These are phyloP conservation scores for Callyntrura sp. DNA, from an alignment of 2,888 invertebrate genomes.

Conservation along the genomic window DNA sequence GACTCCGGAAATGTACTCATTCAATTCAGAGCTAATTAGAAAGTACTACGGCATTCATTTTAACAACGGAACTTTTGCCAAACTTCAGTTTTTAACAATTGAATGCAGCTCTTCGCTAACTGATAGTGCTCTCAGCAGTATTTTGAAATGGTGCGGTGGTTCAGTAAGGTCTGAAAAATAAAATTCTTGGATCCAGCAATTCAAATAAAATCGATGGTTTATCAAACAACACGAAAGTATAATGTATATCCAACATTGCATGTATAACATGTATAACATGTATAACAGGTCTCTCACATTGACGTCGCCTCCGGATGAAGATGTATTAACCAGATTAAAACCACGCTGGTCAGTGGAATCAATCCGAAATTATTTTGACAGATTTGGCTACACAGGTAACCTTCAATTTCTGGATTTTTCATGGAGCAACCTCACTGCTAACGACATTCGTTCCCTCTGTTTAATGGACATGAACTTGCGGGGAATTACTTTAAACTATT, in stretches of 20 bases:
- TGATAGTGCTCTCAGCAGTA: constrained; percentile 80
- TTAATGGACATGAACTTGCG: constrained; percentile 65
- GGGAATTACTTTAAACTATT: constrained; percentile 79
- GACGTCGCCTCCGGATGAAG: constrained; percentile 73
- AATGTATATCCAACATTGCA: no score
- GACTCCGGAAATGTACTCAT: constrained; percentile 82
- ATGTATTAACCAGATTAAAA: constrained; percentile 79
- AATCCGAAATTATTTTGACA: constrained; percentile 79
- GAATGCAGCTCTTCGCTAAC: constrained; percentile 81
- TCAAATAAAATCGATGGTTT: background rate
- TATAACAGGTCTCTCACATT: constrained; percentile 57
- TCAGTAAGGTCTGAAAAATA: constrained; percentile 63
- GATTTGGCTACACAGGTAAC: constrained; percentile 82
- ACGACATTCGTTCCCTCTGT: constrained; percentile 68
- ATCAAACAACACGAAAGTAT: no score
- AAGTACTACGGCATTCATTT: constrained; percentile 83
- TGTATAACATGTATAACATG: no score
- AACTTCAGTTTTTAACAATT: constrained; percentile 76
- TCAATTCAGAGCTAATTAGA: constrained; percentile 82
- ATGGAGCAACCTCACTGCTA: constrained; percentile 79
- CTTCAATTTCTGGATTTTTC: constrained; percentile 81
- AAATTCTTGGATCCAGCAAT: background rate
- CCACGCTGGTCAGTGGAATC: constrained; percentile 83
- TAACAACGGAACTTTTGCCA: constrained; percentile 80
- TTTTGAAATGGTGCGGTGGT: constrained; percentile 82